phyloP scores from a whole-genome alignment of 2,113 vertebrate genomes.

The Tretioscincus oriximinensis region DNA sequence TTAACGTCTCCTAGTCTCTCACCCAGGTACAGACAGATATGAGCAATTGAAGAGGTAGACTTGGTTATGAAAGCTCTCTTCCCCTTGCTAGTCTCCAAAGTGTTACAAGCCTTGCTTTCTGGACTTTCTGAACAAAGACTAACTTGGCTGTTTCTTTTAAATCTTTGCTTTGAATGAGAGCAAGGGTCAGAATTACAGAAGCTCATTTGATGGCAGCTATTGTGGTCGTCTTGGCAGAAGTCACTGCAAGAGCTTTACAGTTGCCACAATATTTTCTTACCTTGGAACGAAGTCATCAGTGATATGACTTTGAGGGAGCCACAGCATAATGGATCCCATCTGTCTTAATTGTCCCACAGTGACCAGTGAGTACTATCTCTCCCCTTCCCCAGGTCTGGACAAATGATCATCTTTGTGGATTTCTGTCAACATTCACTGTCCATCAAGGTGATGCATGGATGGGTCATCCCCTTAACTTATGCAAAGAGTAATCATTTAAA shows the following conservation, averaged over 20 bases:
- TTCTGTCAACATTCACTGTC: not conserved
- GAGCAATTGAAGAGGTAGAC: too few species aligned
- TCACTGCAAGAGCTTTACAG: not conserved
- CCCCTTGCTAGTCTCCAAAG: too few species aligned
- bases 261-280: too few species aligned
- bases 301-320: not conserved
- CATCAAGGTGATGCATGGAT: slow-evolving; percentile 9
- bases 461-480: slow-evolving; percentile 2
- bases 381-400: not conserved
- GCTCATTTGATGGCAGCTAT: too few species aligned
- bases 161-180: too few species aligned
- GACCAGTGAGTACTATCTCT: not conserved
- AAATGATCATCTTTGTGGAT: not conserved
- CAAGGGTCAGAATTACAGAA: too few species aligned
- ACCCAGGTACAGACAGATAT: too few species aligned
- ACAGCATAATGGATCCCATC: not conserved
- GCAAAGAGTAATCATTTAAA: slow-evolving; percentile 1
- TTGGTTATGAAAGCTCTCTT: too few species aligned
- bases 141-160: too few species aligned
- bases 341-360: not conserved
- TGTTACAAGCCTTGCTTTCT: too few species aligned
- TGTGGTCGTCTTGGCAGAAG: not conserved
- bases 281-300: not conserved
- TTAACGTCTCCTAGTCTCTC: too few species aligned
- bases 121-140: too few species aligned